These are phyloP conservation scores for Syngnathus floridae DNA, from an alignment of 2,113 vertebrate species.

Conservation along the genomic window DNA sequence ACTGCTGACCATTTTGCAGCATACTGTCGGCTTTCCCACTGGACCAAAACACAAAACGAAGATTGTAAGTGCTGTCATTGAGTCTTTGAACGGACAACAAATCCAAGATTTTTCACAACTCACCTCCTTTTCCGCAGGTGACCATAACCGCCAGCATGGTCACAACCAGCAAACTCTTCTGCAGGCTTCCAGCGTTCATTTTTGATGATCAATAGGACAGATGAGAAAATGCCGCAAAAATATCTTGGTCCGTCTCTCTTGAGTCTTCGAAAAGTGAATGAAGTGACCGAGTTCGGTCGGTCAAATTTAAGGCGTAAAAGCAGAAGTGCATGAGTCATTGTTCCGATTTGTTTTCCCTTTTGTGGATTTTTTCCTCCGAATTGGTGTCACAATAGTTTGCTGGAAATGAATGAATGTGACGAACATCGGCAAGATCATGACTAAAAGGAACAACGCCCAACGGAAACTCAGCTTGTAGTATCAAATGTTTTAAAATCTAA, in stretches of 20 bases:
- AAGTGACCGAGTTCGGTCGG: neutral
- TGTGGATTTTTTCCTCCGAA: neutral
- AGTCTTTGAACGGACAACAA: neutral
- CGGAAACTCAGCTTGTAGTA: neutral
- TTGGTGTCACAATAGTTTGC: neutral
- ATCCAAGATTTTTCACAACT: conserved; percentile 3
- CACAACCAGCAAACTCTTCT: conserved; percentile 22
- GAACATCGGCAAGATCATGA: neutral
- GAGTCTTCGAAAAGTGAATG: conserved; percentile 9
- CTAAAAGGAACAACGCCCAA: neutral
- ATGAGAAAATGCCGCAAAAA: neutral
- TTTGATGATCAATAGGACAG: neutral
- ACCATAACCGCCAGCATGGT: conserved; percentile 12
- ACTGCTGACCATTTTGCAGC: conserved; percentile 12
- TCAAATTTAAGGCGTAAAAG: conserved; percentile 24
- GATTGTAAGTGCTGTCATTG: neutral
- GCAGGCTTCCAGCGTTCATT: conserved; percentile 18
- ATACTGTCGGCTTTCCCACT: conserved; percentile 28
- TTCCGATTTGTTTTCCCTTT: neutral
- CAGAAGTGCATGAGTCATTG: conserved; percentile 39
- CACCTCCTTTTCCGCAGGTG: conserved; percentile 19
- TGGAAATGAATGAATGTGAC: neutral
- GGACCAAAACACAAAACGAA: neutral
- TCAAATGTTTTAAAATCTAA: neutral
- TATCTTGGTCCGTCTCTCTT: neutral